A percentile compares a stretch with the other conserved stretches of the same genome.
Conservation (phyloP, 2,888 invertebrate genomes). For the Xanthorhoe spadicearia region DNA sequence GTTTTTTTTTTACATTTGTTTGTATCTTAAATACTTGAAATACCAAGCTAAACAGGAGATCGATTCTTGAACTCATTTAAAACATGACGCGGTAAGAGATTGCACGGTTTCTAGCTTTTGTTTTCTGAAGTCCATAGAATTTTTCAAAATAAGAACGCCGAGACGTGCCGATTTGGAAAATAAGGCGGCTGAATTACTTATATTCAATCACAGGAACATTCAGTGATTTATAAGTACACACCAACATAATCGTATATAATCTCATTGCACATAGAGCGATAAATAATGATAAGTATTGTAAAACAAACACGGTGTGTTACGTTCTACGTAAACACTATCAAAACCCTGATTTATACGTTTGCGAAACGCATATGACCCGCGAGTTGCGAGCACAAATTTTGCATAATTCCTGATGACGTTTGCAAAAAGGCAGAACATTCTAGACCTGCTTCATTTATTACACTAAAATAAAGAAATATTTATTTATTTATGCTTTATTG, state of each 20-base stretch:
- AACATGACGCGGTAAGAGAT: too few relatives aligned
- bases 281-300: slow-evolving; percentile 54
- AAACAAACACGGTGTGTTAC: slow-evolving; percentile 51
- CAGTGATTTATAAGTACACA: not conserved
- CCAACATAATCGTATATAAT: slow-evolving; percentile 8
- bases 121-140: too few relatives aligned
- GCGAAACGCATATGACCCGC: slow-evolving; percentile 48
- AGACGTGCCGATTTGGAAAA: too few relatives aligned
- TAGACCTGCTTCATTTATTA: not conserved
- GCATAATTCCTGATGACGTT: not conserved
- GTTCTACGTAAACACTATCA: slow-evolving; percentile 57
- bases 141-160: too few relatives aligned
- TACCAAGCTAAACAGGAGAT: too few relatives aligned
- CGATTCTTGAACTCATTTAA: too few relatives aligned
- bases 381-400: slow-evolving; percentile 3
- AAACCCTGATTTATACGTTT: slow-evolving; percentile 56
- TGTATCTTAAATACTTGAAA: too few relatives aligned
- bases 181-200: too few relatives aligned
- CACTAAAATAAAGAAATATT: too few relatives aligned
- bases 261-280: slow-evolving; percentile 40
- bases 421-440: too few relatives aligned
- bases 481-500: too few relatives aligned
- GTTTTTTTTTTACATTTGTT: not conserved
- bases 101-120: too few relatives aligned
- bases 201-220: not conserved